Conservation (phyloP, 2,797 vertebrate species). For the Sebastes itinus region DNA sequence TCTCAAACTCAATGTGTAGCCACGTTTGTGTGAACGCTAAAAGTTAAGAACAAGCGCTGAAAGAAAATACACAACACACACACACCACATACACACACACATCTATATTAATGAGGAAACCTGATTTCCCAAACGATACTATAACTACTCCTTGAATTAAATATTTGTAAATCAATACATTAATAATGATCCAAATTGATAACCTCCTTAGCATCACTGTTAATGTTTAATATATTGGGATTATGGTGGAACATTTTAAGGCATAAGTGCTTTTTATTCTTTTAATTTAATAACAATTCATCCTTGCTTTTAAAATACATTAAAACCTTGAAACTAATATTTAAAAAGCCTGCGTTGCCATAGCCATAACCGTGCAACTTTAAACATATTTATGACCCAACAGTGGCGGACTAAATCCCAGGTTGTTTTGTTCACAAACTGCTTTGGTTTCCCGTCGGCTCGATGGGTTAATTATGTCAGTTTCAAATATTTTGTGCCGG, state of each 20-base stretch:
- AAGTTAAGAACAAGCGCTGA: background rate
- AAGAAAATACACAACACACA: background rate
- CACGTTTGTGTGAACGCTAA: background rate
- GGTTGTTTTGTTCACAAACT: slow-evolving; percentile 41
- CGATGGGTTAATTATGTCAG: slow-evolving; percentile 53
- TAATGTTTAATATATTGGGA: background rate
- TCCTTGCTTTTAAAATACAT: background rate
- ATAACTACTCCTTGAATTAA: background rate
- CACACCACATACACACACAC: background rate
- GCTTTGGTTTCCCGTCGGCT: slow-evolving; percentile 41
- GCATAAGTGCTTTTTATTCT: background rate
- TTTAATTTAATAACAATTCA: background rate
- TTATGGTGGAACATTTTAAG: background rate
- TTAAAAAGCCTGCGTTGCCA: background rate
- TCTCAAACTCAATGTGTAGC: slow-evolving; percentile 20
- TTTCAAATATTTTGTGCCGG: slow-evolving; percentile 53
- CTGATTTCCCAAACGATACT: background rate
- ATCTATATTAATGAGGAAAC: background rate
- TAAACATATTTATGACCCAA: slow-evolving; percentile 13
- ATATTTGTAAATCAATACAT: background rate
- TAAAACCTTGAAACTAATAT: background rate
- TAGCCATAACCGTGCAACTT: background rate
- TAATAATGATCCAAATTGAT: background rate
- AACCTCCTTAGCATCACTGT: background rate
- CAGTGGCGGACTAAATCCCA: slow-evolving; percentile 18